Base-by-base conservation (phyloP, 2,888 invertebrate genomes). In the Melinopterus prodromus region DNA sequence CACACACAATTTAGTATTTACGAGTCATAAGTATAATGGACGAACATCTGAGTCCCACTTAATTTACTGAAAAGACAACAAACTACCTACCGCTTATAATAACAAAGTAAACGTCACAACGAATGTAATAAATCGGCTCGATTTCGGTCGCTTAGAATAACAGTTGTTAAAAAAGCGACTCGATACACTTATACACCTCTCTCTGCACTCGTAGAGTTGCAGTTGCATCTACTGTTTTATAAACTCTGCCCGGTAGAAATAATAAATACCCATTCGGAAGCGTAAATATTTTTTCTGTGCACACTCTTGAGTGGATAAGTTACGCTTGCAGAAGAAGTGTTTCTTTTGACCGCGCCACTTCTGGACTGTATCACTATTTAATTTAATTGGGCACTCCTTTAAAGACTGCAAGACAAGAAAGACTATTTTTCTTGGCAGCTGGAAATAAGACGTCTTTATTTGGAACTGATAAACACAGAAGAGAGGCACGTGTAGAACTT, bases 231-330 rank as follows among this genome's bases (percentile, higher is more conserved):
- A 53, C 9, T 53, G 53, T 53, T 53, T 53, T 53, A 53, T 53
- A 53, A 53, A 53, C 53, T 53, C 53, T 53, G 53, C 53, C 53
- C 53, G 53, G 53, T 53, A 53, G 53, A 53, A 53, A 53, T 53
- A 53, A 53, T 53, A 53, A 53, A 53, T 53, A 53, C 7, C 53
- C 53, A 53, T 53, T 53, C 1, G 53, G 53, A 12, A 53, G 12
- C 7, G 53, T 53, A 53, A 53, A 53, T 53, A 53, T 53, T 53
- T 53, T 53, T 53, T 53, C 53, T 53, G 9, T 53, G 53, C 53
- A 53, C 53, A 53, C 53, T 53, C 26, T 53, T 53, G 53, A 53
- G 53, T 53, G 53, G 53, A 53, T 53, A 53, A 53, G 53, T 53
- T 53, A 53, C 53, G 53, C 53, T 7, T 53, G 53, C 1, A 53